Evolutionary conservation across 2,888 invertebrate genomes (phyloP).

Genomic region (Caenorhabditis becei): DNA sequence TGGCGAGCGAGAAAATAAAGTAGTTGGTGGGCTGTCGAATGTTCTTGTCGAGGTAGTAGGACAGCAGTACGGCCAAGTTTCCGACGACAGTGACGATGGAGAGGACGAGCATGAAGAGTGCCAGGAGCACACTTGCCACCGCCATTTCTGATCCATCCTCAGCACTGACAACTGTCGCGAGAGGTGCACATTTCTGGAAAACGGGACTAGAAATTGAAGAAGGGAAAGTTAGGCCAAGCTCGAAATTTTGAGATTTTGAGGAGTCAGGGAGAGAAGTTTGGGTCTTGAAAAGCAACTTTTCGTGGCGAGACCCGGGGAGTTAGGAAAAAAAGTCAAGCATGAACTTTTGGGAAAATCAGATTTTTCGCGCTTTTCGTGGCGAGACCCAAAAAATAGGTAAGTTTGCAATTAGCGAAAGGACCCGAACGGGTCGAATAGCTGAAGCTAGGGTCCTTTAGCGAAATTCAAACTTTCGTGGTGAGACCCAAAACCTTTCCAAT

Average conservation of each 20-base stretch:
- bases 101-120: conserved; percentile 71
- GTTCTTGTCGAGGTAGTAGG: conserved; percentile 81
- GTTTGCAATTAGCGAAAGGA: too few relatives aligned
- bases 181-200: not conserved
- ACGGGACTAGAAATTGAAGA: not conserved
- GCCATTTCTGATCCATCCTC: conserved; percentile 51
- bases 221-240: not conserved
- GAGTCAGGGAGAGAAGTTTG: too few relatives aligned
- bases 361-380: too few relatives aligned
- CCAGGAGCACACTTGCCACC: conserved; percentile 61
- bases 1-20: conserved; percentile 97
- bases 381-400: too few relatives aligned
- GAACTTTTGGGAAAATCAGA: too few relatives aligned
- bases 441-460: too few relatives aligned
- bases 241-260: not conserved
- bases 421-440: too few relatives aligned
- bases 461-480: too few relatives aligned
- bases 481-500: too few relatives aligned
- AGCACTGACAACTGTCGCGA: conserved; percentile 21
- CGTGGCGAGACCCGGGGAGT: too few relatives aligned
- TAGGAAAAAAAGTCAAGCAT: too few relatives aligned
- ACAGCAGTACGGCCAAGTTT: conserved; percentile 87
- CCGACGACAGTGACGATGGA: conserved; percentile 84
- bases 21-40: conserved; percentile 97
- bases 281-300: too few relatives aligned